phyloP scores from a whole-genome alignment of 2,113 vertebrate genomes.

The Atherinomorus stipes region DNA sequence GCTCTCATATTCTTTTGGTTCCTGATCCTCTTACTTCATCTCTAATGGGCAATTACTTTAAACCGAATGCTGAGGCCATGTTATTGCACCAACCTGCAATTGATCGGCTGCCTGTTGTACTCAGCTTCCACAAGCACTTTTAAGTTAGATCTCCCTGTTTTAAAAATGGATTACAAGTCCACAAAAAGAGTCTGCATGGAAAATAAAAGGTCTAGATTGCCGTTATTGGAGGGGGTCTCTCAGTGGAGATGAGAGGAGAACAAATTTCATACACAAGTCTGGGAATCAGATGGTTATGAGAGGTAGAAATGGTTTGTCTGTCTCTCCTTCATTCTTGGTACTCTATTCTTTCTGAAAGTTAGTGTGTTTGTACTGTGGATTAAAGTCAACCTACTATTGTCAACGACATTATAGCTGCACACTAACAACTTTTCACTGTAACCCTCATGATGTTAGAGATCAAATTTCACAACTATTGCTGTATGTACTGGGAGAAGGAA shows the following conservation, averaged over 20 bases:
- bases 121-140: conserved; percentile 62
- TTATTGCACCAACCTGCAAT: conserved; percentile 56
- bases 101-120: conserved; percentile 59
- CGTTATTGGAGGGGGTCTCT: conserved; percentile 47
- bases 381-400: conserved; percentile 8
- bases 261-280: conserved; percentile 25
- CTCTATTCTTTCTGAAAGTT: neutral
- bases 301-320: conserved; percentile 24
- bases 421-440: conserved; percentile 6
- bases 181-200: conserved; percentile 48
- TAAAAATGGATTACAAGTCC: conserved; percentile 69
- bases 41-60: conserved; percentile 77
- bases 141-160: conserved; percentile 67
- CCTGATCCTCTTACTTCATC: conserved; percentile 51
- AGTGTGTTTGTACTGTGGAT: conserved; percentile 1
- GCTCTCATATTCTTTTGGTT: conserved; percentile 55
- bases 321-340: neutral
- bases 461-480: neutral
- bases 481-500: neutral
- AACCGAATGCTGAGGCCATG: conserved; percentile 49
- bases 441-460: neutral
- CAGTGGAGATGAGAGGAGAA: conserved; percentile 47
- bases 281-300: conserved; percentile 43
- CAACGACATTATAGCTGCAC: neutral
- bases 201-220: conserved; percentile 63